Conservation (phyloP, 1,140 invertebrate genomes). For the Drosophila sp. region DNA sequence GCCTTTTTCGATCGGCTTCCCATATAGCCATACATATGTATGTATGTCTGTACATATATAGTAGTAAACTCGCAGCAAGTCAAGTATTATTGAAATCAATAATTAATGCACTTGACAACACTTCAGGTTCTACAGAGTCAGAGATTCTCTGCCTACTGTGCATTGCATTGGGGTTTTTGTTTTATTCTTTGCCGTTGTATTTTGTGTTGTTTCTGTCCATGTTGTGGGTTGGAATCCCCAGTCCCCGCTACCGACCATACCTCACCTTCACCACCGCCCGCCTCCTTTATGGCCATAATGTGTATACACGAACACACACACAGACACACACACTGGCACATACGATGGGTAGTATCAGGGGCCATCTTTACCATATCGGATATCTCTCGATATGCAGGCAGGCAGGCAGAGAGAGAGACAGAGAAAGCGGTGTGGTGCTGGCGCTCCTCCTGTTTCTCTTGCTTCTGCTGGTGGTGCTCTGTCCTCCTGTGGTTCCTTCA, state of each 20-base stretch:
- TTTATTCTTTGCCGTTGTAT: conserved; percentile 29
- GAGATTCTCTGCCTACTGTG: conserved; percentile 4
- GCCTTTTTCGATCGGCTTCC: not conserved
- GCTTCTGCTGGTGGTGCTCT: conserved; percentile 13
- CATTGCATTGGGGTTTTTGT: conserved; percentile 7
- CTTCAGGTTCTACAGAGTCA: conserved; percentile 1
- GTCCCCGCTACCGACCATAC: too few species aligned
- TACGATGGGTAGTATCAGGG: conserved; percentile 13
- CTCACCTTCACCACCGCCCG: not conserved
- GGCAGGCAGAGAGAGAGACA: not conserved
- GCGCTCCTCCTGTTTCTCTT: conserved; percentile 6
- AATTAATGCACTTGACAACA: conserved; percentile 26
- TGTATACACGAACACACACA: conserved; percentile 21
- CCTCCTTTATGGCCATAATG: conserved; percentile 40
- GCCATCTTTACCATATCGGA: conserved; percentile 25
- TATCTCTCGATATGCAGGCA: conserved; percentile 10
- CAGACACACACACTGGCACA: conserved; percentile 13
- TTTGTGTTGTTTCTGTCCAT: conserved; percentile 24
- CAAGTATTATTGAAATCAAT: conserved; percentile 26
- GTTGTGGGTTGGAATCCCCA: conserved; percentile 11
- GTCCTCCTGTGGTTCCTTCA: conserved; percentile 29
- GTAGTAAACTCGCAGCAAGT: not conserved
- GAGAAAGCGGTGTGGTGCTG: not conserved
- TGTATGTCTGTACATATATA: too few species aligned
- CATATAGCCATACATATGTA: too few species aligned